phyloP scores from a whole-genome alignment of 2,113 vertebrate genomes.

The Campylorhamphus procurvoides region DNA sequence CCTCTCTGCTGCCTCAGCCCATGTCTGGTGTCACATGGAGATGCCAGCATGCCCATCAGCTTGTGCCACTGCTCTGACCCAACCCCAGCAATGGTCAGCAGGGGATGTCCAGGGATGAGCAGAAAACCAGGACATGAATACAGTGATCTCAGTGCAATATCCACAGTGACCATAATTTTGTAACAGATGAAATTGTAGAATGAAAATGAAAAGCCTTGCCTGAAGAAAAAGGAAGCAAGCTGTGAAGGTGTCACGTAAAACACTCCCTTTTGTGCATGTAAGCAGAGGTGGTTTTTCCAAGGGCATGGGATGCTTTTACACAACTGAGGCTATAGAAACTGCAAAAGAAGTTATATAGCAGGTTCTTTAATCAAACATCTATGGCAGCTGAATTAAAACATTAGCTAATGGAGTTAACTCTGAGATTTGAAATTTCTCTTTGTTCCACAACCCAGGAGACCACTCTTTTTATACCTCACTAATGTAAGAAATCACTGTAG shows the following conservation, averaged over 20 bases:
- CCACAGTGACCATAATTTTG: background rate
- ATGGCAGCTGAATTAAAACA: slow-evolving; percentile 22
- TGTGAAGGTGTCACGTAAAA: background rate
- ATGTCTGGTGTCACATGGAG: rapidly evolving
- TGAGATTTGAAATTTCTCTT: slow-evolving; percentile 22
- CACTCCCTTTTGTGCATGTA: background rate
- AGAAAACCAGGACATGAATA: background rate
- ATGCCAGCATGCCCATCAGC: background rate
- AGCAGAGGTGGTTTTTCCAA: background rate
- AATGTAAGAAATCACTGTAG: background rate
- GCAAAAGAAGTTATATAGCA: background rate
- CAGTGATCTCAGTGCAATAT: background rate
- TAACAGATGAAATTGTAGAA: background rate
- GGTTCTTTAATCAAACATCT: slow-evolving; percentile 27
- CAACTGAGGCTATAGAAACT: background rate
- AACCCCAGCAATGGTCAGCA: background rate
- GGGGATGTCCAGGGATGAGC: background rate
- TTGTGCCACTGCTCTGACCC: background rate
- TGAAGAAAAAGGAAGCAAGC: slow-evolving; percentile 20
- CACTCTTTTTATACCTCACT: background rate
- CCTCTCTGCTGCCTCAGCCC: background rate
- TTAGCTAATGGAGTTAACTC: background rate
- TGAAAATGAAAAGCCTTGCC: slow-evolving; percentile 16
- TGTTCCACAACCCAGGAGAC: background rate
- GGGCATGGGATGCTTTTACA: background rate